Evolutionary conservation across 2,113 vertebrate species (phyloP).

Genomic region (Halcyon senegalensis): DNA sequence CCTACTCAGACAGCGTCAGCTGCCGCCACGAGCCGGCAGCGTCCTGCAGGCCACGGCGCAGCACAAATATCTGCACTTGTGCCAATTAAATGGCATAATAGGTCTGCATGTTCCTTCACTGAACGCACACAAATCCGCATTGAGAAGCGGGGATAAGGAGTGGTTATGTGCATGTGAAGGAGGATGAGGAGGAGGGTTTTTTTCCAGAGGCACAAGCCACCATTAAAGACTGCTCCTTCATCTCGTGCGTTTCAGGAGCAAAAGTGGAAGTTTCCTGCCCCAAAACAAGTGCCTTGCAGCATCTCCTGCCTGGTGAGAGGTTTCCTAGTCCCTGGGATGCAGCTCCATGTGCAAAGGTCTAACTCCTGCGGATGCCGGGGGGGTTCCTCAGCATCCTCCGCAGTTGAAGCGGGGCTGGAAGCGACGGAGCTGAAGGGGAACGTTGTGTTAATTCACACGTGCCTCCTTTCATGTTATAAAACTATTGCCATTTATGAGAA

Average conservation of each 20-base stretch:
- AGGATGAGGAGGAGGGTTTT: background rate
- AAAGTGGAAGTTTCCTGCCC: background rate
- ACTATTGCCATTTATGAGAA: background rate
- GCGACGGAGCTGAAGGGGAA: background rate
- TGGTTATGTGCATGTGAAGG: fast-evolving
- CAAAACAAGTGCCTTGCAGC: fast-evolving
- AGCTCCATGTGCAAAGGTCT: background rate
- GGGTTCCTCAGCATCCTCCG: background rate
- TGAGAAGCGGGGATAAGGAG: background rate
- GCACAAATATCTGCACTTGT: background rate
- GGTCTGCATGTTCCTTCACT: background rate
- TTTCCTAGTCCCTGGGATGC: too few species aligned
- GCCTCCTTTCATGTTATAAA: background rate
- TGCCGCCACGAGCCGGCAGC: fast-evolving
- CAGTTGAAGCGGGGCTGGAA: background rate
- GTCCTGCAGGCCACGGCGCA: background rate
- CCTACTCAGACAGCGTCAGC: background rate
- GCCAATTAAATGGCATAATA: background rate
- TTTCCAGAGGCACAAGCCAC: background rate
- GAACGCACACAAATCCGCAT: fast-evolving
- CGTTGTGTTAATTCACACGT: fast-evolving
- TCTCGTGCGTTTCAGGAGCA: background rate
- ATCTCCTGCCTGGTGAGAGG: fast-evolving
- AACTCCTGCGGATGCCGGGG: fast-evolving
- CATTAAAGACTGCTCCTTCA: background rate